Base-by-base conservation (phyloP, 2,797 vertebrate species). In the Triplophysa yarkandensis region DNA sequence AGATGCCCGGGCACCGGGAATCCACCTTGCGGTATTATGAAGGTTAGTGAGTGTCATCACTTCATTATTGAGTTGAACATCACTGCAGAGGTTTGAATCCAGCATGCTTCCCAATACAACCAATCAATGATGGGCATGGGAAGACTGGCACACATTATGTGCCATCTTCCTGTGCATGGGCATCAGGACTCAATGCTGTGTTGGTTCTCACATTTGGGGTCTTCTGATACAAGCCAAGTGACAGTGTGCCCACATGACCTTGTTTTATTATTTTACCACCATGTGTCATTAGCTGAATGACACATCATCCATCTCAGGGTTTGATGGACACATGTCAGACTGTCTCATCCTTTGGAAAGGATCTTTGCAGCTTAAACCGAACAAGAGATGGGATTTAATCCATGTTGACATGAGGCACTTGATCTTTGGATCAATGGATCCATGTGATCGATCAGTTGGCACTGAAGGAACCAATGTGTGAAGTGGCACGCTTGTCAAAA, bases 21-120 rank as follows among this genome's bases (percentile, higher is more conserved):
- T 88, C 66, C 88, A 85, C 92, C 92, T 78, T 93, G 92, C 87
- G 89, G 92, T 84, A 93, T 93, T 82, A 93, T 93, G 92, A 93
- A 93, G 92, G 92, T 93, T 80, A 82, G 91, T 89, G 63, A 36
- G 58, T 75, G 61, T 66, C 61, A 66, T 63, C 67, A 70, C 46
- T 70, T 64, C 55, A 67, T 70, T 64, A 65, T 64, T 46, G 68
- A 48, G 60, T 74, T 78, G 36, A 6, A 48, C 36, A 78, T 16
- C 23, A 39, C 41, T 50, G 66, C 71, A 30, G 63, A 39, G 34
- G 17, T 73, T 16, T 39, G n/a, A 32, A 57, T 16, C 27, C 14
- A 11, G 27, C 52, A 17, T 28, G 50, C 23, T 13, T 32, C 11
- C 48, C 17, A n/a, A 11, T 28, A 27, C 19, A 21, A 4, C 30